A percentile compares a stretch with the other conserved stretches of the same genome.
Evolutionary conservation across 2,797 vertebrate genomes (phyloP).

Genomic region (Meriones psammophilus): DNA sequence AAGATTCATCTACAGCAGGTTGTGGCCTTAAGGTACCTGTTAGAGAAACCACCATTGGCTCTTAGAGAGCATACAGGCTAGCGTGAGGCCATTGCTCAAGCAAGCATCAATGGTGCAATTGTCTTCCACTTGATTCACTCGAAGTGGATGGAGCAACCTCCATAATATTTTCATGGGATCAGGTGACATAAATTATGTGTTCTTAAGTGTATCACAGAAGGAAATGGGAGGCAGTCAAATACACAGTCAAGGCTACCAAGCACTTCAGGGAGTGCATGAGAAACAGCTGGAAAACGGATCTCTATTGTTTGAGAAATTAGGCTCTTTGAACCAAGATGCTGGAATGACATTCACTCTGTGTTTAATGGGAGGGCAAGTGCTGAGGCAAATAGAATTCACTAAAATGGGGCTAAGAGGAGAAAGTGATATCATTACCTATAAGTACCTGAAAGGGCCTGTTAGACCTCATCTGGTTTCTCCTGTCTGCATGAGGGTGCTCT

Average conservation of each 20-base stretch:
- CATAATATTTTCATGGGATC: conserved; percentile 3
- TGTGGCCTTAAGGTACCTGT: conserved; percentile 45
- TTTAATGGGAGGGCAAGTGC: not conserved
- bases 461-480: not conserved
- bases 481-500: not conserved
- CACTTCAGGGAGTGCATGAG: not conserved
- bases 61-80: not conserved
- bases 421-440: not conserved
- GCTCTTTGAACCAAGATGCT: not conserved
- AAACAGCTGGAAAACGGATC: conserved; percentile 28
- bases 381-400: conserved; percentile 46
- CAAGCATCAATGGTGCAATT: not conserved
- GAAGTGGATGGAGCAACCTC: not conserved
- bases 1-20: conserved; percentile 11
- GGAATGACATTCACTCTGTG: not conserved
- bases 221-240: not conserved
- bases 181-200: not conserved
- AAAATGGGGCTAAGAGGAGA: conserved; percentile 48
- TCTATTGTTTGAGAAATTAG: not conserved
- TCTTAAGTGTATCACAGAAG: not conserved
- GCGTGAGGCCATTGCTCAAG: conserved; percentile 10
- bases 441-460: conserved; percentile 13
- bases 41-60: conserved; percentile 36
- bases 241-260: not conserved
- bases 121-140: conserved; percentile 8